A percentile compares a stretch with the other conserved stretches of the same genome.
Conservation (phyloP, 1,140 invertebrate species). For the Saccostrea echinata region DNA sequence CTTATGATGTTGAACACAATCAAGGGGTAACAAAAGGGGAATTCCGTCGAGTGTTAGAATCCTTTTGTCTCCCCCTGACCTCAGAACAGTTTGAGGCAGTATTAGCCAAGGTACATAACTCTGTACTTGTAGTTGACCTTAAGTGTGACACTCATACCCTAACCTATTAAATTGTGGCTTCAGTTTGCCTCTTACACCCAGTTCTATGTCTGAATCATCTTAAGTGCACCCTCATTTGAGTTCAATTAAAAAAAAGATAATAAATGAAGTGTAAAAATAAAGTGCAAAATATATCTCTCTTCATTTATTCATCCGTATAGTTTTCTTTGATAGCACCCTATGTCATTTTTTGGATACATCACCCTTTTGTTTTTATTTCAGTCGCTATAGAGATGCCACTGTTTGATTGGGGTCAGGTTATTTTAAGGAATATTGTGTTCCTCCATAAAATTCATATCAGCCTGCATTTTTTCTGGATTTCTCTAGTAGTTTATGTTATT, state of each 20-base stretch:
- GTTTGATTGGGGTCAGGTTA: conserved; percentile 21
- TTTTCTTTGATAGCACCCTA: conserved; percentile 18
- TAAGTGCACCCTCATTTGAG: background rate
- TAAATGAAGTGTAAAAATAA: background rate
- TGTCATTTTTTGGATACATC: conserved; percentile 16
- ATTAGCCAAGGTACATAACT: conserved; percentile 72
- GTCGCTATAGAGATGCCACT: conserved; percentile 2
- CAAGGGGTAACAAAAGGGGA: conserved; percentile 74
- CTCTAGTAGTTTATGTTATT: conserved; percentile 21
- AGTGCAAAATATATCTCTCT: background rate
- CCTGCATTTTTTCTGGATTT: conserved; percentile 36
- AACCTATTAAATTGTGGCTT: conserved; percentile 36
- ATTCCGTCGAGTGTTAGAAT: conserved; percentile 75
- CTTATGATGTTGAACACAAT: conserved; percentile 75
- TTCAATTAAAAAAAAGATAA: background rate
- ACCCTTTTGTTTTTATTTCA: conserved; percentile 34
- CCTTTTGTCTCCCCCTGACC: conserved; percentile 73
- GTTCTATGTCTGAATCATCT: background rate
- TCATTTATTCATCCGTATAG: background rate
- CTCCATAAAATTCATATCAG: conserved; percentile 25
- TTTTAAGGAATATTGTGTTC: conserved; percentile 30
- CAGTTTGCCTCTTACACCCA: conserved; percentile 37
- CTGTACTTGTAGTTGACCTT: conserved; percentile 8
- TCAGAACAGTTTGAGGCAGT: conserved; percentile 76
- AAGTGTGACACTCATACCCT: conserved; percentile 27